Evolutionary conservation across 2,113 vertebrate species (phyloP).

Genomic region (Empidonax traillii): DNA sequence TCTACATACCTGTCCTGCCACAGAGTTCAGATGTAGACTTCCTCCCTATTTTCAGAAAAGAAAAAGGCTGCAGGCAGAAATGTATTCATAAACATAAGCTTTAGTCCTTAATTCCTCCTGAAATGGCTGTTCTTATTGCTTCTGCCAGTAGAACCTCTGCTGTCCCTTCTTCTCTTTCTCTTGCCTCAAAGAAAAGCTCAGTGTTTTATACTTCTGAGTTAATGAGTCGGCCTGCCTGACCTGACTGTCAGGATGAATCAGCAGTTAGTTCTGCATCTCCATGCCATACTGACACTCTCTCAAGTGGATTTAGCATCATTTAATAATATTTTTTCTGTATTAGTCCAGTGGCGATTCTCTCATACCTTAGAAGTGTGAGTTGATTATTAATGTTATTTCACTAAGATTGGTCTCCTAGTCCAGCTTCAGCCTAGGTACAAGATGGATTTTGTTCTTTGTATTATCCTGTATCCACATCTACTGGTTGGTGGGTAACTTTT

Average conservation of each 20-base stretch:
- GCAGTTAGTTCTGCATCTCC: neutral
- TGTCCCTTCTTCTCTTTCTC: neutral
- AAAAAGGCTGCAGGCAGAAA: neutral
- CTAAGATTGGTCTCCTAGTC: neutral
- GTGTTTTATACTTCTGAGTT: neutral
- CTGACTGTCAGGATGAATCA: conserved; percentile 22
- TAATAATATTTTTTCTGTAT: neutral
- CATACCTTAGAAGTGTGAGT: neutral
- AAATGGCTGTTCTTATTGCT: neutral
- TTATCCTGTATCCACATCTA: neutral
- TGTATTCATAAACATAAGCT: neutral
- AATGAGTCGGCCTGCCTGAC: neutral
- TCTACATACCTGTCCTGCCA: neutral
- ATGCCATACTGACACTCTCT: neutral
- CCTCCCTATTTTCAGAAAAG: neutral
- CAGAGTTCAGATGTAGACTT: neutral
- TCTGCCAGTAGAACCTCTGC: neutral
- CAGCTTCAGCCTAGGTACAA: neutral
- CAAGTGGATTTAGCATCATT: neutral
- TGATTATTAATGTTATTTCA: neutral
- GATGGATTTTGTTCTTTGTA: neutral
- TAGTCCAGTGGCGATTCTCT: neutral
- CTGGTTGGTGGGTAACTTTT: neutral
- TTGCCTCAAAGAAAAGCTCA: neutral
- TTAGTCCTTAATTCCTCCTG: neutral